Base-by-base conservation (phyloP, 2,888 invertebrate genomes). In the Xylophagus ater region DNA sequence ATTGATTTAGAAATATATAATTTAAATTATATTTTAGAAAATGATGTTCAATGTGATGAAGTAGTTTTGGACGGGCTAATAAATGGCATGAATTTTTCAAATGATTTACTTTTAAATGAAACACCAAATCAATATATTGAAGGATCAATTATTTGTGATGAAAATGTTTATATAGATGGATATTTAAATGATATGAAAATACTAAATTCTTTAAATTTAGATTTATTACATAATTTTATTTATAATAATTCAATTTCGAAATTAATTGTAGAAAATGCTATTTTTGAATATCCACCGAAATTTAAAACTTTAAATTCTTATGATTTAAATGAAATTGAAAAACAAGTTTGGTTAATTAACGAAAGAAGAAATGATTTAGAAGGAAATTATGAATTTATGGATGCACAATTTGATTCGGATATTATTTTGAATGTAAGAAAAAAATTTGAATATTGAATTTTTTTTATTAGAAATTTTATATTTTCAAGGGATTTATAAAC, bases 291-390 rank as follows among this genome's bases (percentile, higher is more conserved):
- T 17, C 59, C 68, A 20, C 72, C 72, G 9, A 41, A 36, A n/a
- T 57, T 71, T 41, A 45, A 49, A 10, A 56, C 50, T 8, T 49
- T 73, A 1, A 71, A 72, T 49, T 47, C 56, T 3, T 49, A 53
- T 8, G 48, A 57, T 28, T 41, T 71, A 15, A 39, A 54, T 3
- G 40, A 63, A 17, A 47, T 69, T 10, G 46, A 60, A 2, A 51
- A 65, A 12, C 50, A 57, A 12, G 53, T 66, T 29, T 76, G 76
- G 76, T 57, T 73, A 46, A 56, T 53, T 17, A 65, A 72, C 51
- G 57, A 57, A 38, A 20, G 38, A 38, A 29, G 13, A 37, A 28
- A 29, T 59, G 49, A 54, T 33, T 56, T 59, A 41, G 44, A 57
- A 48, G 59, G 59, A 34, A 40, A 47, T 34, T 14, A 39, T 7